Evolutionary conservation across 2,888 invertebrate species (phyloP).

Genomic region (Caenorhabditis afra): DNA sequence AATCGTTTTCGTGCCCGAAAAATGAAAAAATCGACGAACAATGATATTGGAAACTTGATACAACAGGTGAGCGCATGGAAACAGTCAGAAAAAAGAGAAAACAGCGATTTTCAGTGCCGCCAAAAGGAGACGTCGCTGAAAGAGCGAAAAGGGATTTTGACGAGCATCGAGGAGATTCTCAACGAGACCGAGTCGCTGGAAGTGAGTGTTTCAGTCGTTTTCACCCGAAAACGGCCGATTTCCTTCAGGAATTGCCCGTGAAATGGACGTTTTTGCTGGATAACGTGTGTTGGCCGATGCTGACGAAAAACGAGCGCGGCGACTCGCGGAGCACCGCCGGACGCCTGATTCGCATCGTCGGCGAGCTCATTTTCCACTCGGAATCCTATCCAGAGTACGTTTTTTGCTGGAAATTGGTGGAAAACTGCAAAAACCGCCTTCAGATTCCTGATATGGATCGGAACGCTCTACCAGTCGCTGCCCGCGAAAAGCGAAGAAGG

Average conservation of each 20-base stretch:
- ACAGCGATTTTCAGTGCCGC: slow-evolving; percentile 27
- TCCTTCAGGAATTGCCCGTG: slow-evolving; percentile 5
- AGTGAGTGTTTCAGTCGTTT: neutral
- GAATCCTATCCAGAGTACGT: slow-evolving; percentile 27
- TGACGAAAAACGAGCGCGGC: slow-evolving; percentile 26
- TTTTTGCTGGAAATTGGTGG: neutral
- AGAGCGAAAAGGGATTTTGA: slow-evolving; percentile 31
- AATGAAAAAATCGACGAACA: slow-evolving; percentile 52
- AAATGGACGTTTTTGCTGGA: slow-evolving; percentile 47
- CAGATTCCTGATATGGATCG: slow-evolving; percentile 38
- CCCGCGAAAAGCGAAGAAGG: slow-evolving; percentile 11
- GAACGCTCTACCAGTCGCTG: slow-evolving; percentile 15
- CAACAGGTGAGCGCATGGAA: slow-evolving; percentile 18
- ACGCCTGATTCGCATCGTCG: slow-evolving; percentile 14
- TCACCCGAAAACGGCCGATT: neutral
- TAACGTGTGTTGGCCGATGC: slow-evolving; percentile 29
- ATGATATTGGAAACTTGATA: slow-evolving; percentile 53
- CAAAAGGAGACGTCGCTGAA: slow-evolving; percentile 20
- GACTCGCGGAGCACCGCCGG: slow-evolving; percentile 25
- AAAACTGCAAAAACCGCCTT: neutral
- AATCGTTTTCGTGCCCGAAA: slow-evolving; percentile 26
- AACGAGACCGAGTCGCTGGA: slow-evolving; percentile 18
- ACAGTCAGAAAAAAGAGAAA: neutral
- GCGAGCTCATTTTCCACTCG: slow-evolving; percentile 19
- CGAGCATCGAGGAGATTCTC: slow-evolving; percentile 23